Conservation (phyloP, 1,140 invertebrate species). For the Globodera rostochiensis region DNA sequence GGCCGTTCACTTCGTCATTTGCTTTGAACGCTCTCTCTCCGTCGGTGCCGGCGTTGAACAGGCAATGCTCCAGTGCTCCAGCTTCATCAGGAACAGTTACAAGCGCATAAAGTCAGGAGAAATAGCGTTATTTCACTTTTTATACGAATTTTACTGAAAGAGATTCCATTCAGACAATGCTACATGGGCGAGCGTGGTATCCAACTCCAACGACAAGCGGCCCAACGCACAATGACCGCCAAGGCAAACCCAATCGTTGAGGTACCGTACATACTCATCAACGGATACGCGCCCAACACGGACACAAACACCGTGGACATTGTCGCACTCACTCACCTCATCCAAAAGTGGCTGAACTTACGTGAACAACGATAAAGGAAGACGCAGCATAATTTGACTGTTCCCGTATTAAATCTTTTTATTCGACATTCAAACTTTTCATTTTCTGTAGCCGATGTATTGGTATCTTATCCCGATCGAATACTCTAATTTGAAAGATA, state of each 20-base stretch:
- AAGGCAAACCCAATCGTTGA: conserved; percentile 61
- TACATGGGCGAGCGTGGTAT: conserved; percentile 56
- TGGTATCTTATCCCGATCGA: too few relatives aligned
- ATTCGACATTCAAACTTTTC: too few relatives aligned
- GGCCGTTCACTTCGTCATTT: conserved; percentile 60
- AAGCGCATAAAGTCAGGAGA: conserved; percentile 52
- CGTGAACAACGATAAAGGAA: not conserved
- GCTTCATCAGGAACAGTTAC: conserved; percentile 59
- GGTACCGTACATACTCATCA: conserved; percentile 59
- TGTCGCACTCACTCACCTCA: conserved; percentile 52
- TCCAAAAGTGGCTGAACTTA: conserved; percentile 60
- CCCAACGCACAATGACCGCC: conserved; percentile 57
- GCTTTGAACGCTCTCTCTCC: conserved; percentile 55
- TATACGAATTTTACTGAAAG: not conserved
- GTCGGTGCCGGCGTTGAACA: conserved; percentile 49
- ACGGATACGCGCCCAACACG: conserved; percentile 41
- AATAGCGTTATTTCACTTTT: conserved; percentile 4
- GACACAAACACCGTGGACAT: conserved; percentile 63
- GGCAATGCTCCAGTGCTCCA: conserved; percentile 56
- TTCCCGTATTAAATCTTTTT: too few relatives aligned
- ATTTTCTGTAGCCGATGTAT: too few relatives aligned
- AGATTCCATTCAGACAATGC: conserved; percentile 42
- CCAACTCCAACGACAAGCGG: conserved; percentile 60
- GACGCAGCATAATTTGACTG: too few relatives aligned
- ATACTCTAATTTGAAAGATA: too few relatives aligned